A percentile compares a stretch with the other conserved stretches of the same genome.
Evolutionary conservation across 2,113 vertebrate genomes (phyloP).

Genomic region (Ceyx cyanopectus): DNA sequence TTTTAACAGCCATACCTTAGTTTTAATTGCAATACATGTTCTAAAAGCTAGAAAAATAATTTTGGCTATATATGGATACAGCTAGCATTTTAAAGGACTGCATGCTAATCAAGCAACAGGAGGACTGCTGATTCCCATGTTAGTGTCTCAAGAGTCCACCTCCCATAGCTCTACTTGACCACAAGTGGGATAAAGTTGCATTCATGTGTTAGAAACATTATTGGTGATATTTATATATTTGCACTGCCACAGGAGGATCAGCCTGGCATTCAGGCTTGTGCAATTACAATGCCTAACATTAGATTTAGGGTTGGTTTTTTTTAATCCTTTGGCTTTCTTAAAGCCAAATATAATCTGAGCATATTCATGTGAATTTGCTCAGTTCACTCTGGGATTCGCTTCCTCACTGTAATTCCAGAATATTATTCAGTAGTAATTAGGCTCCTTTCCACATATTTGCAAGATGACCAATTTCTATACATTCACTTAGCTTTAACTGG

Average conservation of each 20-base stretch:
- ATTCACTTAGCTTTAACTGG: not conserved
- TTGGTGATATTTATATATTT: not conserved
- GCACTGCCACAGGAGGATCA: not conserved
- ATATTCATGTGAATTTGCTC: not conserved
- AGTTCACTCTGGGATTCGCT: not conserved
- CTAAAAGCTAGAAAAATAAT: not conserved
- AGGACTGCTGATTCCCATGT: not conserved
- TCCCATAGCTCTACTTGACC: not conserved
- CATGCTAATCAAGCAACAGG: not conserved
- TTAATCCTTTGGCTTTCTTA: not conserved
- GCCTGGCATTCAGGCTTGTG: not conserved
- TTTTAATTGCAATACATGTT: not conserved
- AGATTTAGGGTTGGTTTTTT: not conserved
- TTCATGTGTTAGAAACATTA: not conserved
- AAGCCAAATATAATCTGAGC: not conserved
- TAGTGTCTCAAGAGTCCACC: not conserved
- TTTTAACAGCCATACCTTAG: not conserved
- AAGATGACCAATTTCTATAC: not conserved
- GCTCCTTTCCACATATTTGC: accelerated
- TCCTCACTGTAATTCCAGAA: not conserved
- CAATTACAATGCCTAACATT: accelerated
- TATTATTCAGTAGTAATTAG: not conserved
- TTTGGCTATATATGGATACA: not conserved
- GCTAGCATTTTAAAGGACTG: not conserved
- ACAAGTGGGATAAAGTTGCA: not conserved